Evolutionary conservation across 2,113 vertebrate species (phyloP), one percentile per base, ranked within the genome.

Genomic region (Arizona elegans): DNA sequence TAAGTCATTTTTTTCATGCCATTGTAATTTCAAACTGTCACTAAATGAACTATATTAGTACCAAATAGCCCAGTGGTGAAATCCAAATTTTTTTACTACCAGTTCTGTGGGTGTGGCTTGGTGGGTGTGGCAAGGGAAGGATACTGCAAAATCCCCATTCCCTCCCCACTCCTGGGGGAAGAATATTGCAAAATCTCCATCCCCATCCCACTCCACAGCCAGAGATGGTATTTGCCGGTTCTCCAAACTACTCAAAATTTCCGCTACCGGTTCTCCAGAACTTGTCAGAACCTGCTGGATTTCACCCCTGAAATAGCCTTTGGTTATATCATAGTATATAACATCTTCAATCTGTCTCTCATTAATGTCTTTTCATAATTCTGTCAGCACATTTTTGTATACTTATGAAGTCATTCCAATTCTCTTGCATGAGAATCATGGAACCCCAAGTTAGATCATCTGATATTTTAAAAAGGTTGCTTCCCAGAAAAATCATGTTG

Each of bases 401-500:
- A 8, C 91, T 58, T 59, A n/a, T 23, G 50, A 91, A 81, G 75
- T 5, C n/a, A 55, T 75, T 65, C 4, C 59, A 33, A 33, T 90
- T 90, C 3, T 90, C 12, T 86, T 53, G 11, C 54, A 50, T 58
- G 56, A 86, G 12, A 86, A n/a, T 96, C 92, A 93, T 92, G 43
- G 94, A 93, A 62, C 33, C 21, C 91, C 95, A 47, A 87, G 92
- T 93, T 94, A 96, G 86, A 95, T 94, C 47, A 96, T 93, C 94
- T 96, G 95, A 86, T 93, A 92, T 92, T 94, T 93, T 92, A 89
- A 55, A 96, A 95, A 38, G 90, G n/a, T 89, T 2, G 95, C 93
- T 93, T 95, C 94, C 90, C 59, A 94, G 65, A 95, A 93, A 89
- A 93, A 91, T 95, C 95, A 93, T 92, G 29, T 95, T 94, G 56